Evolutionary conservation across 2,888 invertebrate genomes (phyloP).

Genomic region (Melolontha melolontha): DNA sequence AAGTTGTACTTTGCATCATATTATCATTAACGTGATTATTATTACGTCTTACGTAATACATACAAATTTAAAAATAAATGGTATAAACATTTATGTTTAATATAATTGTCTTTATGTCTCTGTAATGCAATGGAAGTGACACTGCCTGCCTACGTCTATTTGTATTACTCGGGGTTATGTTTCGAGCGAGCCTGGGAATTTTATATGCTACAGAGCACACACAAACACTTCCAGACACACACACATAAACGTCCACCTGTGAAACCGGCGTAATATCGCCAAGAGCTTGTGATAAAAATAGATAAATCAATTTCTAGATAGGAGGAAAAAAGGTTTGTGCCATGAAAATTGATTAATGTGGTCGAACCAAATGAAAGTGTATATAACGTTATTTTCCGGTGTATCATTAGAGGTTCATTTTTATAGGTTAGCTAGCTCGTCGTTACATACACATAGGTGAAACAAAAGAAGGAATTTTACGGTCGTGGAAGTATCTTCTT

Average conservation of each 20-base stretch:
- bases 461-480: no score
- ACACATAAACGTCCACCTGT: conserved; percentile 11
- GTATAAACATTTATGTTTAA: no score
- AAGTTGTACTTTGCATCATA: no score
- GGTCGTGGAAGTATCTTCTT: no score
- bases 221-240: neutral
- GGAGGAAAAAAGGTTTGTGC: conserved; percentile 3
- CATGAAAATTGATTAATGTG: conserved; percentile 13
- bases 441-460: no score
- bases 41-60: no score
- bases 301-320: conserved; percentile 28
- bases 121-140: no score
- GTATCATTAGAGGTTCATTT: neutral
- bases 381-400: neutral
- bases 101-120: no score
- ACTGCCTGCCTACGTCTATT: neutral
- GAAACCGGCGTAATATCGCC: conserved; percentile 9
- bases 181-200: conserved; percentile 7
- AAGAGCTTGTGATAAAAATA: conserved; percentile 24
- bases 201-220: conserved; percentile 3
- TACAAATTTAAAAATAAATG: no score
- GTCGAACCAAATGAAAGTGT: conserved; percentile 3
- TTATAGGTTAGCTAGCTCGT: no score
- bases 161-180: conserved; percentile 6
- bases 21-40: no score